Evolutionary conservation across 2,113 vertebrate genomes (phyloP).

Genomic region (Castor canadensis): DNA sequence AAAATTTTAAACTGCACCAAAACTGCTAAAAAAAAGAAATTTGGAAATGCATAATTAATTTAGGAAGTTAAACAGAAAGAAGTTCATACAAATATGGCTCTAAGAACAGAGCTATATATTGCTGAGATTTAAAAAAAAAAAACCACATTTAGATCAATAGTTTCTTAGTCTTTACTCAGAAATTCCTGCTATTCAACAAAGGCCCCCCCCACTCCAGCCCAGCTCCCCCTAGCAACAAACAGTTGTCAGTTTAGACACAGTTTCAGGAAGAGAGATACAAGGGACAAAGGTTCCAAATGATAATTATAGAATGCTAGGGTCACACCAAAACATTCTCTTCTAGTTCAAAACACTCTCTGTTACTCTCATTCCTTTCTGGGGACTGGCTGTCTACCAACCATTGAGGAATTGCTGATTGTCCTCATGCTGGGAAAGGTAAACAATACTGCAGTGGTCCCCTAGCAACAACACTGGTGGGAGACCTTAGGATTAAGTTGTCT

Average conservation of each 20-base stretch:
- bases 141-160: background rate
- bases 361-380: background rate
- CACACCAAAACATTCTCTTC: background rate
- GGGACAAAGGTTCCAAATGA: background rate
- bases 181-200: background rate
- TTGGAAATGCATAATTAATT: background rate
- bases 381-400: background rate
- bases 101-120: background rate
- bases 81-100: background rate
- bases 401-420: background rate
- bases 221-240: background rate
- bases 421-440: background rate
- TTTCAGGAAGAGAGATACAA: background rate
- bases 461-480: background rate
- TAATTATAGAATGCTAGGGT: background rate
- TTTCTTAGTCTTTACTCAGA: slow-evolving; percentile 27
- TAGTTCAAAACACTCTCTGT: background rate
- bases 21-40: background rate
- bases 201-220: no score
- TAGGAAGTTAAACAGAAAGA: background rate
- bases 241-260: background rate
- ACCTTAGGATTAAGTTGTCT: background rate
- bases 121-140: background rate
- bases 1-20: background rate
- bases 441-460: background rate